phyloP scores from a whole-genome alignment of 2,113 vertebrate genomes.

The Illadopsis cleaveri region DNA sequence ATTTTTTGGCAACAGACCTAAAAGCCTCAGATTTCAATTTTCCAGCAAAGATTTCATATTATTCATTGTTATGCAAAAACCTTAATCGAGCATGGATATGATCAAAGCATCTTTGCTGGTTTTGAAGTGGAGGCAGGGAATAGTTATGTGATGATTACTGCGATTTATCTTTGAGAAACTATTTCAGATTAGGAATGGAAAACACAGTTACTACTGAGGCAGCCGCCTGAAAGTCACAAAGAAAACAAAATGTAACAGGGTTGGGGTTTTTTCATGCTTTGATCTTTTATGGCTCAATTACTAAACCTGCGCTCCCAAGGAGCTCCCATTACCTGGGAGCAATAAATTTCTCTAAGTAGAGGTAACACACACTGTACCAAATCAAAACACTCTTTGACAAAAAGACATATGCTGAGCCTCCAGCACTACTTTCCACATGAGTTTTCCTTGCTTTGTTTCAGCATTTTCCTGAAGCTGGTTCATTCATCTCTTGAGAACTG shows the following conservation, averaged over 20 bases:
- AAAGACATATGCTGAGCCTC: background rate
- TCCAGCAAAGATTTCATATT: background rate
- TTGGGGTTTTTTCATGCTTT: background rate
- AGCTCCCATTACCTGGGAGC: background rate
- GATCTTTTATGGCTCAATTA: background rate
- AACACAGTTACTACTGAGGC: background rate
- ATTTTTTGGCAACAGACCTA: background rate
- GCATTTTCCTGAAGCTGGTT: background rate
- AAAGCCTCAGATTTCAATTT: background rate
- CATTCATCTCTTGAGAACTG: background rate
- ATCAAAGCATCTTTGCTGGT: background rate
- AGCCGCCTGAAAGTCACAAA: background rate
- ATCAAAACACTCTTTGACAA: background rate
- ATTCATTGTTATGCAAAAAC: background rate
- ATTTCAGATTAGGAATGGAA: background rate
- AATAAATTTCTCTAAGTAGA: background rate
- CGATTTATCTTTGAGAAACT: background rate
- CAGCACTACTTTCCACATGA: background rate
- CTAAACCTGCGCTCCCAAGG: background rate
- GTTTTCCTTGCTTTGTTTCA: background rate
- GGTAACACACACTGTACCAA: background rate
- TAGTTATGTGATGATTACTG: background rate
- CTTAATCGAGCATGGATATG: background rate
- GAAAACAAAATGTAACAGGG: background rate
- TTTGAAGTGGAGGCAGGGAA: background rate